A percentile compares a stretch with the other conserved stretches of the same genome.
phyloP scores from a whole-genome alignment of 2,113 vertebrate genomes.

The Vimba vimba region DNA sequence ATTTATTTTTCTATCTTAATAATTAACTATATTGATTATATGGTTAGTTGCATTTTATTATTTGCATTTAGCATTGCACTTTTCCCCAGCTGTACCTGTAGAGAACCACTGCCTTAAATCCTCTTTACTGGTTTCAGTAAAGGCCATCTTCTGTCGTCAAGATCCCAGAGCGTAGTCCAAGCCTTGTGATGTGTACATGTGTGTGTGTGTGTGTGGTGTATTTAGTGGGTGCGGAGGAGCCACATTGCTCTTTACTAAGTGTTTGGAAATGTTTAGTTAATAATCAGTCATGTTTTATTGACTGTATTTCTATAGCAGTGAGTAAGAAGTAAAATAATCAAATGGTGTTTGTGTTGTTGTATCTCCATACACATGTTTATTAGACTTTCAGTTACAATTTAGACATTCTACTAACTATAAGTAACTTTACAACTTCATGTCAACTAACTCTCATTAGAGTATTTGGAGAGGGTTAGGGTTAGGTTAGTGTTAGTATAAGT shows the following conservation, averaged over 20 bases:
- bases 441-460: no score
- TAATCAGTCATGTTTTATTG: constrained; percentile 18
- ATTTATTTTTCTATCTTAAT: not conserved
- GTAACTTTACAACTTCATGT: no score
- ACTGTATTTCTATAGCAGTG: not conserved
- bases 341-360: not conserved
- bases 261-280: constrained; percentile 24
- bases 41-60: not conserved
- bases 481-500: no score
- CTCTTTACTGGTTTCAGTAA: constrained; percentile 1
- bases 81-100: not conserved
- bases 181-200: not conserved
- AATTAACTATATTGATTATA: not conserved
- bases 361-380: not conserved
- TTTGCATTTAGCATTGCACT: not conserved
- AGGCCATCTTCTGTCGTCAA: not conserved
- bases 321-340: not conserved
- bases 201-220: constrained; percentile 37
- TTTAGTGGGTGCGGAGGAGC: constrained; percentile 33
- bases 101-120: not conserved
- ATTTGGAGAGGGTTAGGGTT: no score
- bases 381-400: no score
- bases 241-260: not conserved
- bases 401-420: no score
- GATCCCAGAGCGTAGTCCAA: not conserved